A percentile compares a stretch with the other conserved stretches of the same genome.
Conservation (phyloP, 2,113 vertebrate species). For the Microtus pennsylvanicus region DNA sequence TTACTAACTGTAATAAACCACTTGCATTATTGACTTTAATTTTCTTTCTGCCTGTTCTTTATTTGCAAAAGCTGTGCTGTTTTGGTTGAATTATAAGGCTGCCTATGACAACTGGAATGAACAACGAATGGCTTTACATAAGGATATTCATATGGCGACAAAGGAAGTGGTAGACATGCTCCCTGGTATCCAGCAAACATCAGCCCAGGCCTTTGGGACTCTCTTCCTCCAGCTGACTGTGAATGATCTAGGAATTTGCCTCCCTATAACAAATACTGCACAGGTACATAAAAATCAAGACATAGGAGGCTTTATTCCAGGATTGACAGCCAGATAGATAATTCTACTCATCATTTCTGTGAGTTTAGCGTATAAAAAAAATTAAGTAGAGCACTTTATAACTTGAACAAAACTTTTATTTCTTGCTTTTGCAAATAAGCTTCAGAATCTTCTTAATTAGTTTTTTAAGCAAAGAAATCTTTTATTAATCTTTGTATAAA, state of each 20-base stretch:
- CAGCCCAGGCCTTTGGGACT: constrained; percentile 97
- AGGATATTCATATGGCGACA: constrained; percentile 98
- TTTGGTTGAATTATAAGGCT: constrained; percentile 99
- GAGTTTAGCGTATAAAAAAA: neutral
- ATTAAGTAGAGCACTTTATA: neutral
- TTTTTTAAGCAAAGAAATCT: neutral
- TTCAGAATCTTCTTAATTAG: neutral
- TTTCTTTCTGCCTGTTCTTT: constrained; percentile 55
- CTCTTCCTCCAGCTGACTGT: constrained; percentile 99
- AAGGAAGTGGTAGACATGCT: constrained; percentile 99
- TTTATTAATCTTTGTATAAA: constrained; percentile 44
- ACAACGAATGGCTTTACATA: constrained; percentile 97
- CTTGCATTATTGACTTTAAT: constrained; percentile 3
- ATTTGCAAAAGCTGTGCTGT: constrained; percentile 93
- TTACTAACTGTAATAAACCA: neutral
- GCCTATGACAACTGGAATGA: constrained; percentile 99
- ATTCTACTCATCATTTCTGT: neutral
- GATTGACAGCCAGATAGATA: neutral
- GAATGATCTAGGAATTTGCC: constrained; percentile 97
- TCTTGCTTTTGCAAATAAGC: neutral
- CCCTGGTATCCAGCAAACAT: constrained; percentile 98
- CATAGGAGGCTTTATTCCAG: neutral
- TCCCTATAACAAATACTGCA: constrained; percentile 95
- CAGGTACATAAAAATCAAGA: constrained; percentile 88
- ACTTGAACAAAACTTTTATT: neutral